Evolutionary conservation across 2,797 vertebrate species (phyloP).

Genomic region (Meda fulgida): DNA sequence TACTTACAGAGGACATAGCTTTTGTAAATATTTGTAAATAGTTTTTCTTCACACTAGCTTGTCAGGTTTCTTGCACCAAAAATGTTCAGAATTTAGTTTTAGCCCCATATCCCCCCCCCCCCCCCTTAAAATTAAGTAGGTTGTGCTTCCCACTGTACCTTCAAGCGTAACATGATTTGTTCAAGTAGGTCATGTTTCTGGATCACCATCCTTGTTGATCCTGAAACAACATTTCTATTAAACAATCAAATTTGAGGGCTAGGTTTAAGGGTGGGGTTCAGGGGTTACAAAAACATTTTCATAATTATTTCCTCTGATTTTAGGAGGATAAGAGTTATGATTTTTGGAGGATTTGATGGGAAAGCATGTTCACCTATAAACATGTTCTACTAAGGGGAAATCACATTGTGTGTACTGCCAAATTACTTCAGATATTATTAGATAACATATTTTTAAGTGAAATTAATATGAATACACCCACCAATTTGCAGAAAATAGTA

Average conservation of each 20-base stretch:
- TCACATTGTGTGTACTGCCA: neutral
- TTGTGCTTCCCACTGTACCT: neutral
- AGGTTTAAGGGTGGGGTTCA: neutral
- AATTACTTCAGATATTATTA: neutral
- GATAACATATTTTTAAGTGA: neutral
- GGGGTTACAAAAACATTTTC: neutral
- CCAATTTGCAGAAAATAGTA: neutral
- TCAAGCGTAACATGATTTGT: neutral
- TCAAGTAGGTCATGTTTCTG: neutral
- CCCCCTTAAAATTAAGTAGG: neutral
- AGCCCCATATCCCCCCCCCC: neutral
- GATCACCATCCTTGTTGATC: neutral
- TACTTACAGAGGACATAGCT: neutral
- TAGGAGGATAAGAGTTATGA: neutral
- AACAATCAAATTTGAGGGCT: neutral
- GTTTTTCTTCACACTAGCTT: neutral
- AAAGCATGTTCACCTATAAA: neutral
- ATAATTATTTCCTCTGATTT: constrained; percentile 3
- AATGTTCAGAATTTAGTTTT: neutral
- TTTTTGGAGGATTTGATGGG: neutral
- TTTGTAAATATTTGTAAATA: neutral
- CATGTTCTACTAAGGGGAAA: neutral
- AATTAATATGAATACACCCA: no score
- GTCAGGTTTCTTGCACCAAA: neutral
- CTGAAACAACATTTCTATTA: neutral